A percentile compares a stretch with the other conserved stretches of the same genome.
Evolutionary conservation across 2,113 vertebrate species (phyloP).

Genomic region (Reinhardtius hippoglossoides): DNA sequence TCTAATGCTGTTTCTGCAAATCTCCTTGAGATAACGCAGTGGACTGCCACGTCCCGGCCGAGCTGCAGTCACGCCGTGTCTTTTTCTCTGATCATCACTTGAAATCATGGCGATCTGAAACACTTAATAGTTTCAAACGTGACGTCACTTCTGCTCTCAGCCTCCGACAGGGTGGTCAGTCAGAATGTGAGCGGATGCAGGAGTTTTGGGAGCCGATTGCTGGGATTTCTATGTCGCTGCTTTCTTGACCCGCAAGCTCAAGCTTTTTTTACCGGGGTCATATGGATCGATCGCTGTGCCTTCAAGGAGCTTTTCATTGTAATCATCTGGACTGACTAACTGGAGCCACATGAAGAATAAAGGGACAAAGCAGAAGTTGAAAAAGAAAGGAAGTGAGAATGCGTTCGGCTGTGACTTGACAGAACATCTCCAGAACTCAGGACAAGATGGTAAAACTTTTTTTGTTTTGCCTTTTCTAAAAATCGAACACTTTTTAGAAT

Average conservation of each 20-base stretch:
- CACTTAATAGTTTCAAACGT: conserved; percentile 58
- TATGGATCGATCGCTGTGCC: conserved; percentile 70
- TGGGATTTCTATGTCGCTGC: conserved; percentile 60
- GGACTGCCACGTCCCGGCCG: conserved; percentile 41
- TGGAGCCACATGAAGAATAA: conserved; percentile 98
- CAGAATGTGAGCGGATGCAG: conserved; percentile 82
- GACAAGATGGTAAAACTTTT: conserved; percentile 93
- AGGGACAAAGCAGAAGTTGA: conserved; percentile 94
- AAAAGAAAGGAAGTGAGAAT: conserved; percentile 92
- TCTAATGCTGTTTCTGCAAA: conserved; percentile 75
- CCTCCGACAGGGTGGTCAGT: conserved; percentile 62
- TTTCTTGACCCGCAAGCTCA: conserved; percentile 46
- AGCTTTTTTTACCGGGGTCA: conserved; percentile 44
- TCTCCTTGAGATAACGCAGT: conserved; percentile 62
- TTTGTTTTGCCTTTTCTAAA: conserved; percentile 10
- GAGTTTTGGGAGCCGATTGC: conserved; percentile 69
- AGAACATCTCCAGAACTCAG: conserved; percentile 94
- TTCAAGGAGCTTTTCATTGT: conserved; percentile 62
- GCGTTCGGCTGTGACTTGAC: conserved; percentile 97
- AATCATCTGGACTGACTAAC: conserved; percentile 72
- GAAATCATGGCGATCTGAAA: conserved; percentile 38
- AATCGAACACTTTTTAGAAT: neutral
- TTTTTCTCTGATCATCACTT: conserved; percentile 33
- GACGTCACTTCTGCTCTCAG: conserved; percentile 80
- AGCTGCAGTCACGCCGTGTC: neutral